A percentile compares a stretch with the other conserved stretches of the same genome.
Conservation (phyloP, 2,797 vertebrate genomes). For the Pogonophryne albipinna region DNA sequence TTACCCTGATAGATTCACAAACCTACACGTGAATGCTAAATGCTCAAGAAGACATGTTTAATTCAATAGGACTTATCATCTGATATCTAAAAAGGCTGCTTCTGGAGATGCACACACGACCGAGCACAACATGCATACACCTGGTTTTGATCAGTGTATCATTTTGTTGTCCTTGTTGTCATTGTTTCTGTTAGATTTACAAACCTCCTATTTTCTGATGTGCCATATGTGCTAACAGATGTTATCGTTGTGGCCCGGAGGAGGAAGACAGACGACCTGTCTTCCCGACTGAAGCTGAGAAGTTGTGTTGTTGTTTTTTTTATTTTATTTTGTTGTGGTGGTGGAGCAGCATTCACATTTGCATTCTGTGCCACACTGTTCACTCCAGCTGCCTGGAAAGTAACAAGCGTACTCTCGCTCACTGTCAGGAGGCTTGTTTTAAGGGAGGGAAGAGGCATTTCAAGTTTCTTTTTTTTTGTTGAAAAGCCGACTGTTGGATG, state of each 20-base stretch:
- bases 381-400: constrained; percentile 64
- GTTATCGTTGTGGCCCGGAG: constrained; percentile 79
- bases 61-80: constrained; percentile 48
- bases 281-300: constrained; percentile 82
- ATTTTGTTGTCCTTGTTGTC: constrained; percentile 75
- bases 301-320: constrained; percentile 67
- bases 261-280: constrained; percentile 85
- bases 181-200: constrained; percentile 80
- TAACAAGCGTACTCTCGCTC: constrained; percentile 58
- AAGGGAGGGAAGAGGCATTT: constrained; percentile 31
- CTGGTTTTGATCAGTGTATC: constrained; percentile 65
- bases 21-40: neutral
- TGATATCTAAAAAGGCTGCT: constrained; percentile 15
- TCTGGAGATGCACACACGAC: constrained; percentile 26
- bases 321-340: neutral
- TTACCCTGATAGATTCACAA: constrained; percentile 43
- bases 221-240: constrained; percentile 86
- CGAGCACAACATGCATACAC: constrained; percentile 48
- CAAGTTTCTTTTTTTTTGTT: constrained; percentile 8
- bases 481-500: constrained; percentile 25
- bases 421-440: constrained; percentile 58
- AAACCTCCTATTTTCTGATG: constrained; percentile 74
- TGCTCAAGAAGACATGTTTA: constrained; percentile 39
- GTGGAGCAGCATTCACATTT: constrained; percentile 47
- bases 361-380: constrained; percentile 59